Evolutionary conservation across 2,888 invertebrate species (phyloP), one percentile per base, ranked within the genome.

Genomic region (Coelinius sp.): DNA sequence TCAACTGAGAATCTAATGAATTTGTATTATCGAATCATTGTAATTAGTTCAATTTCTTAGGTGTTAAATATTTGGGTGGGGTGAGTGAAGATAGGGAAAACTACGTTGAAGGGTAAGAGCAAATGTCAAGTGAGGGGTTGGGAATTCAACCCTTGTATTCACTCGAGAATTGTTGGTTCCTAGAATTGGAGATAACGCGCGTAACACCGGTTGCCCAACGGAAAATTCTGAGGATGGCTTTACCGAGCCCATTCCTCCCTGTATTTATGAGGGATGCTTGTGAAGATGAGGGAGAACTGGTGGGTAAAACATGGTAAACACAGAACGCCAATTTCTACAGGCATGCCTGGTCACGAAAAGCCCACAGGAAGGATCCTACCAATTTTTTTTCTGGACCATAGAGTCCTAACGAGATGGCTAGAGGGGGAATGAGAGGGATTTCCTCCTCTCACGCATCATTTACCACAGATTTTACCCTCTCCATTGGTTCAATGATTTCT

Each of bases 201-300:
- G 25, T 53, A 68, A 53, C 17, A 41, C 67, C 66, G 20, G 20
- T 49, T 49, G 17, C 67, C 66, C 56, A 68, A 49, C 49, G 49
- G 5, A 65, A 68, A 68, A 68, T 56, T 67, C 52, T 35, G 52
- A 27, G 53, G 22, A 52, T 35, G n/a, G 41, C 68, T 41, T 59
- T 14, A 22, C 27, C 41, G 46, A 22, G 71, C 75, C 73, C 77
- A 72, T 71, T 77, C 73, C 76, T 77, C 73, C 76, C 66, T 53
- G 64, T 81, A 80, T 82, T 82, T 79, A 82, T 79, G 82, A 81
- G 78, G 78, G 79, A 79, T 80, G 66, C 77, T 75, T 59, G 49
- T 68, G 20, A 62, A 71, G 35, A 71, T 71, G 71, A 68, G 76
- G 73, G 67, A 68, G 25, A 27, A 25, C 44, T 53, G 31, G 22